Evolutionary conservation across 2,888 invertebrate genomes (phyloP).

Genomic region (Scaptomyza reducta): DNA sequence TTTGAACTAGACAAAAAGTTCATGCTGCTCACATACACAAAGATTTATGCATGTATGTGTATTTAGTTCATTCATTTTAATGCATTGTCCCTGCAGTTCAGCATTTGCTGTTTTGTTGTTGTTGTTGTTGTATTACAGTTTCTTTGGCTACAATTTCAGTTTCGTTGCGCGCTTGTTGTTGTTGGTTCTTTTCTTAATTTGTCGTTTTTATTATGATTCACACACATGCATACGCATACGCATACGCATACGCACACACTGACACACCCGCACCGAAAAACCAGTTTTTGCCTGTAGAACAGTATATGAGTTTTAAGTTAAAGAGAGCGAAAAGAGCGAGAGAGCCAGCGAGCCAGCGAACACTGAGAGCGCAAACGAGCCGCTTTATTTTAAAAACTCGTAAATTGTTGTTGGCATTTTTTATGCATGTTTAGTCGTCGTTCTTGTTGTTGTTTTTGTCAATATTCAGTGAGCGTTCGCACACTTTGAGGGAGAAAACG

Average conservation of each 20-base stretch:
- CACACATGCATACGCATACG: conserved; percentile 32
- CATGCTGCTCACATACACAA: not conserved
- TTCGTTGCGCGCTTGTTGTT: conserved; percentile 55
- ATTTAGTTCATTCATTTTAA: conserved; percentile 40
- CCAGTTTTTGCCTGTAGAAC: conserved; percentile 56
- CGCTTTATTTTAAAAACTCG: conserved; percentile 55
- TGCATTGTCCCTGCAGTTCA: conserved; percentile 35
- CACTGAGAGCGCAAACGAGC: conserved; percentile 33
- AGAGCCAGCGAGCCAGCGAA: conserved; percentile 10
- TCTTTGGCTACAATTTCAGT: conserved; percentile 72
- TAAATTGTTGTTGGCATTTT: conserved; percentile 54
- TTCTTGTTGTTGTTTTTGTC: conserved; percentile 10
- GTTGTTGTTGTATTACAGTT: conserved; percentile 23
- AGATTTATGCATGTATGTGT: conserved; percentile 22
- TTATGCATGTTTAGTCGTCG: conserved; percentile 23
- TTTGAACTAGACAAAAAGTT: not conserved
- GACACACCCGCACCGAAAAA: conserved; percentile 74
- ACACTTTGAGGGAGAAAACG: conserved; percentile 1
- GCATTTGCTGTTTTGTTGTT: conserved; percentile 8
- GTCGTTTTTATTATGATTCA: conserved; percentile 71
- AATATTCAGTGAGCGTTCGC: conserved; percentile 12
- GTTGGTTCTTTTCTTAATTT: conserved; percentile 17
- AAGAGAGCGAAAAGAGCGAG: conserved; percentile 3
- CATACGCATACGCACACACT: conserved; percentile 21
- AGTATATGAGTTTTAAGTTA: not conserved